phyloP scores from a whole-genome alignment of 2,797 vertebrate species.

The Gallinago nigripennis region DNA sequence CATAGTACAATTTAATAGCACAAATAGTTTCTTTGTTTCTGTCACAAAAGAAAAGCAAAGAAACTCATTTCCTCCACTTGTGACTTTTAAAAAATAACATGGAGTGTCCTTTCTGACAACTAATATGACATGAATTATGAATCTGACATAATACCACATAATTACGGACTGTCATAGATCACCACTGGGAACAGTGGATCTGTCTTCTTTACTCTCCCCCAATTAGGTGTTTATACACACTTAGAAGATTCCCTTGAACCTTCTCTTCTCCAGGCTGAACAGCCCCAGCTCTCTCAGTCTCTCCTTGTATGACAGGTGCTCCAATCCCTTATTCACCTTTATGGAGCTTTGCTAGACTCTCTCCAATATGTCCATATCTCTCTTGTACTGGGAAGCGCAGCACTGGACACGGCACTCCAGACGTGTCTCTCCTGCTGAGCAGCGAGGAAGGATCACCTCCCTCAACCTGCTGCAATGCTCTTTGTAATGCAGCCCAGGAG shows the following conservation, averaged over 20 bases:
- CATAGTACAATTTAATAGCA: not conserved
- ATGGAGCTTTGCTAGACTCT: not conserved
- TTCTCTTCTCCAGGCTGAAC: not conserved
- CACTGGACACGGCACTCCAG: not conserved
- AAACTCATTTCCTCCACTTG: not conserved
- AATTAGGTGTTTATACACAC: not conserved
- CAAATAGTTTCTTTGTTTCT: not conserved
- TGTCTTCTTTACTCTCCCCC: not conserved
- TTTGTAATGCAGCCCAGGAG: not conserved
- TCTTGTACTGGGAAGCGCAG: not conserved
- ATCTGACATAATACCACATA: not conserved
- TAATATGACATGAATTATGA: not conserved
- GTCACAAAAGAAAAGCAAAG: not conserved
- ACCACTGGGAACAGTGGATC: not conserved
- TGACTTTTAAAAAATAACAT: not conserved
- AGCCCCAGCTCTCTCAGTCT: not conserved
- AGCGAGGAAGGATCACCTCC: not conserved
- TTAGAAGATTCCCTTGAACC: not conserved
- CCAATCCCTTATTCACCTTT: not conserved
- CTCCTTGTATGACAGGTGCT: not conserved
- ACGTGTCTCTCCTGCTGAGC: fast-evolving
- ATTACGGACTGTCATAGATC: not conserved
- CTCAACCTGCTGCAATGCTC: not conserved
- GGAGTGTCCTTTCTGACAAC: not conserved
- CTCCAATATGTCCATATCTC: not conserved